Evolutionary conservation across 2,888 invertebrate species (phyloP).

Genomic region (Andrena haemorrhoa): DNA sequence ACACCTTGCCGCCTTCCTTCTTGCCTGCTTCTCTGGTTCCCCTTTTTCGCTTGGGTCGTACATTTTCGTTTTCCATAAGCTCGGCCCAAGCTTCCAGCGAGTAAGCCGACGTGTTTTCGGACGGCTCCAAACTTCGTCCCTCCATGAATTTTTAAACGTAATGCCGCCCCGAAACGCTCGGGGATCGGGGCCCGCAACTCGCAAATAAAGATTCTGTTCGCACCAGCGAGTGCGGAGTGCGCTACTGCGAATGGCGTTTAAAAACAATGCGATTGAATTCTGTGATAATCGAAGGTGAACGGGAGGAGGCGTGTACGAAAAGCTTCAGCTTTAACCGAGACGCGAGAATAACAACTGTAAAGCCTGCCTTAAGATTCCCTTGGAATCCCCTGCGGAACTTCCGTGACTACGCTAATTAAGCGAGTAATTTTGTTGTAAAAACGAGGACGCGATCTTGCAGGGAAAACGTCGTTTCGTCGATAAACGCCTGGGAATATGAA

Average conservation of each 20-base stretch:
- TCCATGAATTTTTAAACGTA: conserved; percentile 76
- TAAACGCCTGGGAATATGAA: neutral
- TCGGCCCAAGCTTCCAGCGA: neutral
- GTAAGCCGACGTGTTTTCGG: conserved; percentile 66
- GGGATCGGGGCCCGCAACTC: neutral
- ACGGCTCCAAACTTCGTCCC: conserved; percentile 68
- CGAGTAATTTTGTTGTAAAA: conserved; percentile 1
- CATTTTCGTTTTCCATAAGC: conserved; percentile 4
- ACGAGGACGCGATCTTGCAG: neutral
- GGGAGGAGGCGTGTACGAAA: too few species aligned
- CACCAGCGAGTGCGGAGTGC: neutral
- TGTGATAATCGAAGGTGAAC: too few species aligned
- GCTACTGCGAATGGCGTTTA: neutral
- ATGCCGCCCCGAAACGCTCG: conserved; percentile 50
- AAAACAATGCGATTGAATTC: neutral
- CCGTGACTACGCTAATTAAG: neutral
- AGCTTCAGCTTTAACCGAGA: too few species aligned
- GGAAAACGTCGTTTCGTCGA: neutral
- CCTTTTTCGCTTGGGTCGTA: neutral
- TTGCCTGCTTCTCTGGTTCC: neutral
- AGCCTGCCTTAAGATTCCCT: neutral
- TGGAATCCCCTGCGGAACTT: neutral
- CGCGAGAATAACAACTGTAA: neutral
- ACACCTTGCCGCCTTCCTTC: neutral
- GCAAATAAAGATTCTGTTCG: conserved; percentile 2